Base-by-base conservation (phyloP, 1,140 invertebrate species). In the Venustaconcha ellipsiformis region DNA sequence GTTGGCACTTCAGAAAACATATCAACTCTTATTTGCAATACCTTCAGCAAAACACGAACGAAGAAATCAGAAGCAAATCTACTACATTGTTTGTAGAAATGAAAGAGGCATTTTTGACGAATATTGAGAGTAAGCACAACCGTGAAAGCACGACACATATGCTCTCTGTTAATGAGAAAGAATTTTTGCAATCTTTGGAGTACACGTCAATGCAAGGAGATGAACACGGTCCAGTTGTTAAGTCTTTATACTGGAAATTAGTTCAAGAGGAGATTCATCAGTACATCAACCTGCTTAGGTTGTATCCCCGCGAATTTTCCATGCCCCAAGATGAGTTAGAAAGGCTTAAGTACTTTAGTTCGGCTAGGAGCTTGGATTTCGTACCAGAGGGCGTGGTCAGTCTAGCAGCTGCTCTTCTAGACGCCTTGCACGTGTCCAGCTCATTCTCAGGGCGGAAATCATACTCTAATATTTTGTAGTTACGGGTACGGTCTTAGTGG, bases 261-360 rank as follows among this genome's bases (percentile, higher is more conserved):
- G 68, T 72, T 63, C 68, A 72, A 59, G 75, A 72, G 12, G 75
- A 77, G 48, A 67, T 77, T 15, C 75, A 77, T 63, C 70, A 66
- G n/a, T 64, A 67, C 63, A 77, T 77, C 20, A 77, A 77, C 58
- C 68, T 70, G 62, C 70, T 77, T 3, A 70, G 75, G 56, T 68
- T 77, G 26, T 72, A 57, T 48, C 75, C 75, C 8, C n/a, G 60
- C 2, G 64, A 72, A 37, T 77, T 77, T 68, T 67, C 75, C 23
- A 58, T 77, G 14, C 60, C 70, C 8, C 63, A 77, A 26, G 63
- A 58, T 14, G 75, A 72, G 37, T 72, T 72, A 37, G n/a, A 23
- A 23, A 77, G 69, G 55, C 23, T 77, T 26, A 66, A 26, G 57
- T 77, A 67, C n/a, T 77, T 67, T 23, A 48, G 37, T 48, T 48